Evolutionary conservation across 2,888 invertebrate species (phyloP), one percentile per base, ranked within the genome.

Genomic region (Chrysolina americana): DNA sequence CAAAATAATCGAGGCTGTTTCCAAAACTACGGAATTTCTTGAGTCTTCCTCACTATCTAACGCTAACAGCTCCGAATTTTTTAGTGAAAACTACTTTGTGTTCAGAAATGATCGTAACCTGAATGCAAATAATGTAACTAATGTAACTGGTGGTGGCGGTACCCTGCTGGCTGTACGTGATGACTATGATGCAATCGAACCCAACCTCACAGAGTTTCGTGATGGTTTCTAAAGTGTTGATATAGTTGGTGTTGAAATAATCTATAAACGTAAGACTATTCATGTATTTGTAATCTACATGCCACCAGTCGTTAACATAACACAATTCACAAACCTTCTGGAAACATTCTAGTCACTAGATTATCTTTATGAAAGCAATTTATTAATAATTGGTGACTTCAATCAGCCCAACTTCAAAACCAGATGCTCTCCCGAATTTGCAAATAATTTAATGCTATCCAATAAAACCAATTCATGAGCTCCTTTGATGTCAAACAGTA

Each of bases 101-200:
- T 21, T 65, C 65, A 47, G 65, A 65, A 47, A 47, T 65, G 48
- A 65, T 65, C 48, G 65, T 19, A 65, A 65, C 28, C 65, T 65
- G 65, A 65, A 47, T 47, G 65, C 17, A 47, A 65, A 65, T 28
- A 47, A 21, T n/a, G n/a, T n/a, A n/a, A n/a, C n/a, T n/a, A n/a
- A n/a, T n/a, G n/a, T n/a, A n/a, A 65, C 65, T 65, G 47, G 21
- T 65, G 65, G 65, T 65, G 28, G 65, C 21, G 65, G 65, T 65
- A 21, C 65, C n/a, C n/a, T n/a, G n/a, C n/a, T n/a, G n/a, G n/a
- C n/a, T n/a, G n/a, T n/a, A n/a, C n/a, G n/a, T n/a, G 64, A 64
- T 41, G 17, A 64, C 41, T 47, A 47, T 65, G 65, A 65, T 47
- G 65, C 28, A 8, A 47, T 65, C 47, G 48, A 65, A 65, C 65